Percentiles rank a stretch among this genome's conserved stretches.
These are phyloP conservation scores for Punctoribates punctum DNA, from an alignment of 2,888 invertebrate genomes.

Conservation along the genomic window DNA sequence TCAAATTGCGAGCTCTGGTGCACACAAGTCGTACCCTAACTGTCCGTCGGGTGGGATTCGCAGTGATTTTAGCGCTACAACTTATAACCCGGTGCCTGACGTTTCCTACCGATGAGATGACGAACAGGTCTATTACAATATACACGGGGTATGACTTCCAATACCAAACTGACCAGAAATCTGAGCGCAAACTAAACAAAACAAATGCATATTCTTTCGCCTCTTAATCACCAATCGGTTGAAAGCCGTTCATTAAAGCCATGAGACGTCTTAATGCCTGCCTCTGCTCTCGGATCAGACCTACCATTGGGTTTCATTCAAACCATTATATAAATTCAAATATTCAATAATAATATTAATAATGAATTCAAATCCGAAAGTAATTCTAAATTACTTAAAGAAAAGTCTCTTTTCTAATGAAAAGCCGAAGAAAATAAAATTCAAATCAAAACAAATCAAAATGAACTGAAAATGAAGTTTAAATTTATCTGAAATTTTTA, in stretches of 20 bases:
- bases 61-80: constrained; percentile 41
- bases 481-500: constrained; percentile 15
- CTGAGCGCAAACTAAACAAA: not conserved
- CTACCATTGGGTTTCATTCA: not conserved
- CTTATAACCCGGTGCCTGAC: constrained; percentile 38
- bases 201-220: constrained; percentile 22
- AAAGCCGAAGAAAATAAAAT: not conserved
- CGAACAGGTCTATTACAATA: constrained; percentile 26
- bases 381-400: constrained; percentile 14
- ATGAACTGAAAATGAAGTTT: constrained; percentile 24
- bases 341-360: too few relatives aligned
- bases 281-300: constrained; percentile 2
- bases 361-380: not conserved
- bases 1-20: constrained; percentile 15
- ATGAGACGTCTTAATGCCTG: constrained; percentile 32
- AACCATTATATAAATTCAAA: constrained; percentile 8
- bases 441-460: constrained; percentile 36
- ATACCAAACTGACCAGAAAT: not conserved
- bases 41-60: constrained; percentile 33
- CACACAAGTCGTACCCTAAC: constrained; percentile 34
- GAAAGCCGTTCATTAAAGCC: not conserved
- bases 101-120: constrained; percentile 31
- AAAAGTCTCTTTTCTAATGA: not conserved
- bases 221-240: not conserved
- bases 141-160: constrained; percentile 1